These are phyloP conservation scores for Philopedon plagiatum DNA, from an alignment of 2,888 invertebrate species.

Conservation along the genomic window DNA sequence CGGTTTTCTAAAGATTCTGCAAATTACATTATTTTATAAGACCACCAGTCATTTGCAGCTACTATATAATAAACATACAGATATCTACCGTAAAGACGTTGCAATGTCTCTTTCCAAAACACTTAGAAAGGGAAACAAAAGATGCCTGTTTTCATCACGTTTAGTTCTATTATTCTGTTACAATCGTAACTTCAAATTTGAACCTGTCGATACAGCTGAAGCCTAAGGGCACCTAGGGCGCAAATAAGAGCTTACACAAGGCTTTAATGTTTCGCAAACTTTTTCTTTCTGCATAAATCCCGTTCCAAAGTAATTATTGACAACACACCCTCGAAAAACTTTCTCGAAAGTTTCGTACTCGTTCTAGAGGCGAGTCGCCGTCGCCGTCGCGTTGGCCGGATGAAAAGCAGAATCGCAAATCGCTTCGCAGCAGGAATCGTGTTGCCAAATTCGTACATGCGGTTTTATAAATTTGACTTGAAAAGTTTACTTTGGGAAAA, in stretches of 20 bases:
- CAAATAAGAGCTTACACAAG: slow-evolving; percentile 33
- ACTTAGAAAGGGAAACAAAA: too few species aligned
- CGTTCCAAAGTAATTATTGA: slow-evolving; percentile 39
- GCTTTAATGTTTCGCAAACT: slow-evolving; percentile 29
- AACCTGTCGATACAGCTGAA: slow-evolving; percentile 16
- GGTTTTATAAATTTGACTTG: not conserved
- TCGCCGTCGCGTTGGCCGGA: slow-evolving; percentile 3
- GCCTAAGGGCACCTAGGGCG: slow-evolving; percentile 31
- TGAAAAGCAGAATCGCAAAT: slow-evolving; percentile 26
- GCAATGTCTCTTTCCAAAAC: too few species aligned
- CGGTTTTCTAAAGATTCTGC: too few species aligned
- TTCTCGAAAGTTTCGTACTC: slow-evolving; percentile 28
- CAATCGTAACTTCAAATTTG: slow-evolving; percentile 29
- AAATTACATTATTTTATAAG: too few species aligned
- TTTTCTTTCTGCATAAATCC: slow-evolving; percentile 44
- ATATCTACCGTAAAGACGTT: too few species aligned
- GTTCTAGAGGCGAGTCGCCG: not conserved
- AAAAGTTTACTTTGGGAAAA: not conserved
- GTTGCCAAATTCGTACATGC: slow-evolving; percentile 6
- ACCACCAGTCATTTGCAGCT: too few species aligned
- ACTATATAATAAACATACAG: too few species aligned
- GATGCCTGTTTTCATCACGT: not conserved
- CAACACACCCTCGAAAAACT: slow-evolving; percentile 37
- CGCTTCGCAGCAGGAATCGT: slow-evolving; percentile 23
- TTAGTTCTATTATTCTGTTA: not conserved